Base-by-base conservation (phyloP, 30 jellyfish, hydroid and myxozoan genomes). In the Aurelia aurita region DNA sequence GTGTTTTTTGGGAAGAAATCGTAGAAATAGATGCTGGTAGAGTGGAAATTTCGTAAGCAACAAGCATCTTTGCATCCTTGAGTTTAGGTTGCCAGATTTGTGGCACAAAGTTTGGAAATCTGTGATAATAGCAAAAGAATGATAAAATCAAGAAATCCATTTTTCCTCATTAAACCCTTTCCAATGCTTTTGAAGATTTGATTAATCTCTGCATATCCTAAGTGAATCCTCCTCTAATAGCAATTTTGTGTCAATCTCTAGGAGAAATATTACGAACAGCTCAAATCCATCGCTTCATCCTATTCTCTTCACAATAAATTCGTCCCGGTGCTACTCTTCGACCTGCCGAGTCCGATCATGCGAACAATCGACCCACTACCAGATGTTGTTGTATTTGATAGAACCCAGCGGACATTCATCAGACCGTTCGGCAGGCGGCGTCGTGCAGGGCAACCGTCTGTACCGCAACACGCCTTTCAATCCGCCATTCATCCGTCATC, bases 221-320 rank as follows among this genome's bases (percentile, higher is more conserved):
- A 5, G 43, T 31, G 43, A 31, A 39, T 39, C 14, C 51, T 39
- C 13, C 51, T 39, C 16, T 39, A 39, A 39, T 39, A 6, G 51
- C 51, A 39, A 39, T 6, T 39, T 39, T 39, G 15, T 31, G 0
- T 39, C 51, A 2, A 39, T 39, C 13, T 39, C 51, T 8, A 91
- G 98, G 96, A 85, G 58, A 65, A 72, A 26, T 92, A 87, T 61
- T 93, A 87, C 88, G 95, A 85, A 32, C 90, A 89, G 60, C 84
- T 93, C 19, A 96, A 87, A 21, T 34, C 86, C 57, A 94, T 93
- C 22, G 97, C 97, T 27, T 82, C 97, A 28, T 89, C 98, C 67
- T 93, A 87, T 71, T 87, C 96, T 9, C 86, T 87, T 4, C 96
- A 87, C 76, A 75, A 68, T 60, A 64, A 84, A 44, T 68, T 93